Conservation (phyloP, 2,797 vertebrate species). For the Xerus rutilus region DNA sequence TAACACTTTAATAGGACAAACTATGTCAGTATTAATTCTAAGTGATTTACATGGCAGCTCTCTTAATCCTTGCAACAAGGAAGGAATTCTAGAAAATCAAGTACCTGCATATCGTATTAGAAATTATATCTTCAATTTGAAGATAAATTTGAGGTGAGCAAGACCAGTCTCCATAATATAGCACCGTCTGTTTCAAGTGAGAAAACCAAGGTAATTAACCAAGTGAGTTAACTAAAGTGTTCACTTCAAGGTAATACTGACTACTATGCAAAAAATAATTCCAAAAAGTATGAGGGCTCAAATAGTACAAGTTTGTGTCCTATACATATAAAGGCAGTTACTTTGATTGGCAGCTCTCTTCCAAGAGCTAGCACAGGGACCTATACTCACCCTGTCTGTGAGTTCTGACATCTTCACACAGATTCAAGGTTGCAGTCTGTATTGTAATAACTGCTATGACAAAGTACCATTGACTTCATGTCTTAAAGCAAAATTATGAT, state of each 20-base stretch:
- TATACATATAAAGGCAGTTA: neutral
- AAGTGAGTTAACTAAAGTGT: neutral
- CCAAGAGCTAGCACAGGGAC: neutral
- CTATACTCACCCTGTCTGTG: neutral
- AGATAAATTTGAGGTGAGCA: neutral
- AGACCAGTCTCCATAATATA: neutral
- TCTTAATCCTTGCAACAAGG: neutral
- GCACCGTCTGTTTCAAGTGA: neutral
- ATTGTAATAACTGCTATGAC: neutral
- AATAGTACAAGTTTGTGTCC: neutral
- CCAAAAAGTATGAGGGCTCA: neutral
- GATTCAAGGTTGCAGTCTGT: neutral
- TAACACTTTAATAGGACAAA: neutral
- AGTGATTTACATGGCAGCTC: neutral
- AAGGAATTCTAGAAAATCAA: constrained; percentile 11
- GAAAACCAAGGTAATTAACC: neutral
- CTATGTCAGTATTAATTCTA: neutral
- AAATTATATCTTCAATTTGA: neutral
- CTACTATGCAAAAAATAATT: neutral
- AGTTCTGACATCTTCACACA: neutral
- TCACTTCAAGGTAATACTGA: neutral
- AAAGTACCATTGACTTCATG: neutral
- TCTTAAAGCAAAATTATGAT: neutral
- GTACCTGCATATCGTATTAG: neutral
- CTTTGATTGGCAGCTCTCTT: neutral